Evolutionary conservation across 2,797 vertebrate genomes (phyloP).

Genomic region (Notamacropus eugenii): DNA sequence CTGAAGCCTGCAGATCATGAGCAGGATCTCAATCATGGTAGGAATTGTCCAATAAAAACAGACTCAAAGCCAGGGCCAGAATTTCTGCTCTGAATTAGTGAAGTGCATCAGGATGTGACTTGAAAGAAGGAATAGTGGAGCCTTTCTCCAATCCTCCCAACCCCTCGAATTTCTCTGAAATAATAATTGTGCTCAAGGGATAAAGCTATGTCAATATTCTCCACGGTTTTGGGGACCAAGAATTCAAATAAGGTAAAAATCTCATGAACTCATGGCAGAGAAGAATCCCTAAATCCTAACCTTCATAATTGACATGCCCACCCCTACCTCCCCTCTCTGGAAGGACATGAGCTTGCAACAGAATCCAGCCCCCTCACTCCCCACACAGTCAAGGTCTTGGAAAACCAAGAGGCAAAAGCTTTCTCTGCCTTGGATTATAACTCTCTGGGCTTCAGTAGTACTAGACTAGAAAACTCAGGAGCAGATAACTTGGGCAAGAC

Average conservation of each 20-base stretch:
- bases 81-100: background rate
- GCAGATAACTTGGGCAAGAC: background rate
- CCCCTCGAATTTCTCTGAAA: background rate
- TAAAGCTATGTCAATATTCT: no score
- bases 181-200: background rate
- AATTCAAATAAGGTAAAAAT: background rate
- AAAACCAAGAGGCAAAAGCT: background rate
- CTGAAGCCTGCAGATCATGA: conserved; percentile 51
- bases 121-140: background rate
- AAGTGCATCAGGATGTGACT: background rate
- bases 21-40: background rate
- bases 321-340: background rate
- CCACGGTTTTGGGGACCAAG: background rate
- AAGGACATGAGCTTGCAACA: background rate
- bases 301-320: background rate
- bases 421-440: background rate
- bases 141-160: background rate
- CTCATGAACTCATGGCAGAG: background rate
- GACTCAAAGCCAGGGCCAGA: background rate
- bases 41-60: background rate
- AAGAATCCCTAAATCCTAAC: background rate
- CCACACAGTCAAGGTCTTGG: no score
- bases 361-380: background rate
- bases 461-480: background rate
- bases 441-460: background rate